Percentiles rank a stretch among this genome's conserved stretches.
Conservation (phyloP, 2,888 invertebrate species). For the Cataglyphis rosenhaueri region DNA sequence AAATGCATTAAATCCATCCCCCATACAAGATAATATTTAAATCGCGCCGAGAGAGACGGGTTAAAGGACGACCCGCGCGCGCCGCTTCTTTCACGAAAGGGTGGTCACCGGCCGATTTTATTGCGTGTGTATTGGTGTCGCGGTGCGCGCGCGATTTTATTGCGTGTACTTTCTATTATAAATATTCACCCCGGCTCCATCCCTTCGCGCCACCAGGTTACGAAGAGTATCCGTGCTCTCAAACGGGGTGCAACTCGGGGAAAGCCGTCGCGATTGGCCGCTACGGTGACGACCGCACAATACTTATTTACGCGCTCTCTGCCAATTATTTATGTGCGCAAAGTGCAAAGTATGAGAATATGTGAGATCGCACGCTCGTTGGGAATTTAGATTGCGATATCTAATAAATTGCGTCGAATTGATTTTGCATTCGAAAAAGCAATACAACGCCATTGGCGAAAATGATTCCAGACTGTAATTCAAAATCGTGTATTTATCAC, state of each 20-base stretch:
- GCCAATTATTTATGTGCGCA: conserved; percentile 46
- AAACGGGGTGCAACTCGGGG: background rate
- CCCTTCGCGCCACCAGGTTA: conserved; percentile 25
- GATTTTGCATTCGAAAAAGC: background rate
- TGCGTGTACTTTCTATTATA: conserved; percentile 84
- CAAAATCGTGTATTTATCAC: background rate
- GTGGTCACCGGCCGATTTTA: conserved; percentile 67
- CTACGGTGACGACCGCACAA: conserved; percentile 1
- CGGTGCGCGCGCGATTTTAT: conserved; percentile 77
- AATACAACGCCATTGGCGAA: background rate
- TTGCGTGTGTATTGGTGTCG: conserved; percentile 77
- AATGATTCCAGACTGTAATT: background rate
- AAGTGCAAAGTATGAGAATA: conserved; percentile 6
- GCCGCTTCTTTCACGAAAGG: conserved; percentile 35
- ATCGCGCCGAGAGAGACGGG: conserved; percentile 74
- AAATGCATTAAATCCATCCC: conserved; percentile 84
- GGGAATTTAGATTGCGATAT: background rate
- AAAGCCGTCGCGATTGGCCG: conserved; percentile 29
- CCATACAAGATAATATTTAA: conserved; percentile 82
- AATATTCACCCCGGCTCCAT: conserved; percentile 74
- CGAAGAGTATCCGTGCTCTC: conserved; percentile 60
- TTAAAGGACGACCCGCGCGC: conserved; percentile 64
- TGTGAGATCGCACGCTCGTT: conserved; percentile 26
- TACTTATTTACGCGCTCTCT: conserved; percentile 39
- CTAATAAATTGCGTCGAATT: background rate